phyloP scores from a whole-genome alignment of 2,113 vertebrate genomes.

The Perccottus glenii region DNA sequence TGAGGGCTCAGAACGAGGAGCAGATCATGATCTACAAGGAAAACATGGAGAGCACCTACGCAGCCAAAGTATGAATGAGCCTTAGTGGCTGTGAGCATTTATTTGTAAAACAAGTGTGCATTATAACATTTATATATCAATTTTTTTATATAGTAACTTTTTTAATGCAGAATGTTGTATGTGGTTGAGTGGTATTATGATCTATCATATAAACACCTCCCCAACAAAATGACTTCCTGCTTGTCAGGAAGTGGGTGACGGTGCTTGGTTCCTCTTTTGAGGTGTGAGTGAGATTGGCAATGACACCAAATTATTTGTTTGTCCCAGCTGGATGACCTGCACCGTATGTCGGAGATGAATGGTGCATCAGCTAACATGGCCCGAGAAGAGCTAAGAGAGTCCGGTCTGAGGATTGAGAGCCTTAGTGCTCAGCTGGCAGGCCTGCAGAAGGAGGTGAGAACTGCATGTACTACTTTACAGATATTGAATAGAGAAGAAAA shows the following conservation, averaged over 20 bases:
- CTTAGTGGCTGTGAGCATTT: not conserved
- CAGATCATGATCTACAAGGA: slow-evolving; percentile 87
- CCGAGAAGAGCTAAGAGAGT: slow-evolving; percentile 88
- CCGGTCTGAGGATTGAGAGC: slow-evolving; percentile 80
- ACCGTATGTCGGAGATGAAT: slow-evolving; percentile 84
- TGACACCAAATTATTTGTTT: not conserved
- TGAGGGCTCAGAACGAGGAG: slow-evolving; percentile 85
- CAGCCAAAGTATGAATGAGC: slow-evolving; percentile 76
- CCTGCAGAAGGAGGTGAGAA: slow-evolving; percentile 87
- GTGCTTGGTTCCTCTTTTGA: slow-evolving; percentile 41
- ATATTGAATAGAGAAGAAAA: not conserved
- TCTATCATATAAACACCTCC: not conserved
- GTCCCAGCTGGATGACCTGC: slow-evolving; percentile 86
- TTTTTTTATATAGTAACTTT: no score
- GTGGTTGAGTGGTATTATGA: not conserved
- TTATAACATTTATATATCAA: no score
- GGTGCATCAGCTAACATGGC: slow-evolving; percentile 78
- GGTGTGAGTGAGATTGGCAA: slow-evolving; percentile 1
- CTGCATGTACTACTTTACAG: not conserved
- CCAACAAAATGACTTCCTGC: slow-evolving; percentile 38
- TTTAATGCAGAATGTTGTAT: no score
- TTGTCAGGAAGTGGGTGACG: slow-evolving; percentile 45
- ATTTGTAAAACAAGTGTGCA: no score
- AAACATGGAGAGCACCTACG: slow-evolving; percentile 85
- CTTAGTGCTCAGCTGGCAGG: slow-evolving; percentile 82